Base-by-base conservation (phyloP, 2,797 vertebrate species). In the Xiphophorus birchmanni region DNA sequence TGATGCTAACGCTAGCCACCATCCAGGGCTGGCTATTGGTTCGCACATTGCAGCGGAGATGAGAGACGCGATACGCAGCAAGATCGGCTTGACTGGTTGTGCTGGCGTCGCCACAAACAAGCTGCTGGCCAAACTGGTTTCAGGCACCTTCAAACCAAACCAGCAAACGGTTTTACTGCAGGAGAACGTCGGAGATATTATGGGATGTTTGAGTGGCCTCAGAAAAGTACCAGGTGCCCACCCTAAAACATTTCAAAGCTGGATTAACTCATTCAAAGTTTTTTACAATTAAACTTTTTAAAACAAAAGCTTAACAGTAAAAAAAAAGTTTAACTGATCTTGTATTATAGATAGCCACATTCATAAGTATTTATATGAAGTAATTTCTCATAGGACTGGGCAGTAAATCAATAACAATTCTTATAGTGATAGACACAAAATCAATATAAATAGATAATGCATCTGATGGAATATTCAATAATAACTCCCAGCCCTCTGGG, bases 111-210 rank as follows among this genome's bases (percentile, higher is more conserved):
- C 98, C 60, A 90, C 92, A 1, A 99, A 94, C 85, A 99, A 99
- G 83, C 87, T 98, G 0, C 84, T 98, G 77, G 95, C 97, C 77
- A 99, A 99, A 91, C 93, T 99, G 81, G 97, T 97, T 63, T 97
- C 96, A 0, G 97, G 97, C 4, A 85, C 93, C 56, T 97, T 97
- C 84, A 99, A 98, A 90, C 98, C 98, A 71, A 98, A 98, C 87
- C 97, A 99, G 52, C 98, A 99, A 92, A 98, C 97, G 0, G 90
- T 96, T 13, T 94, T 99, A 63, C 84, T 99, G 54, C 97, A 96
- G 0, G 96, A 97, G 75, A 96, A 96, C 73, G 79, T 91, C 58
- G 80, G 80, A 8, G 91, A 95, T 81, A 92, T 99, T 18, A 92
- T 98, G 83, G 82, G 60, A 37, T 83, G 91, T 84, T 95, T 99